Base-by-base conservation (phyloP, 2,888 invertebrate species). In the Megaustenia siamemsis region DNA sequence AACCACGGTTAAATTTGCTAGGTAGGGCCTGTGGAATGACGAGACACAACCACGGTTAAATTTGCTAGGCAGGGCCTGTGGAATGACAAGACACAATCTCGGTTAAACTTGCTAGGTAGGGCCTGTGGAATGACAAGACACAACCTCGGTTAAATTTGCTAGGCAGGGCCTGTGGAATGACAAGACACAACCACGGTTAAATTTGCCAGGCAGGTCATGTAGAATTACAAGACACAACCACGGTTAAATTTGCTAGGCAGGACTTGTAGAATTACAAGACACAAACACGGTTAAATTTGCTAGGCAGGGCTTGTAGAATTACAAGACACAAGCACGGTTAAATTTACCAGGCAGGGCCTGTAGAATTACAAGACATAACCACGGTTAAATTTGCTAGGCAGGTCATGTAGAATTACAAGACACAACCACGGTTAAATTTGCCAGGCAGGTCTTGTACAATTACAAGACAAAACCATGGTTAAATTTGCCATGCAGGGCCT, bases 31-130 rank as follows among this genome's bases (percentile, higher is more conserved):
- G 86, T 12, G 15, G 6, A 21, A 32, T 24, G 12, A n/a, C n/a
- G n/a, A n/a, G n/a, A n/a, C n/a, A n/a, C n/a, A n/a, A 5, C 98
- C 99, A 85, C 98, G 96, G 94, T 99, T 99, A 94, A 99, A 99
- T 49, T 83, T 88, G 0, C 88, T 88, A 21, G 90, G 89, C n/a
- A 84, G 69, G 5, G 83, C 89, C 92, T 92, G 86, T 12, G 15
- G 6, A 21, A 32, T 24, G 12, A n/a, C n/a, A n/a, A n/a, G n/a
- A n/a, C n/a, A n/a, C n/a, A n/a, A 5, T 98, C 99, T 85, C 98
- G 96, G 94, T 99, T 99, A 94, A 99, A 99, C 43, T 83, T 88
- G 0, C 88, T 88, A 21, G 90, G 89, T 24, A 84, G 69, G 5
- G 83, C 89, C 92, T 92, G 86, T 12, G 15, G 6, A 21, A 32